These are phyloP conservation scores for Trematomus bernacchii DNA, from an alignment of 2,797 vertebrate species.

Conservation along the genomic window DNA sequence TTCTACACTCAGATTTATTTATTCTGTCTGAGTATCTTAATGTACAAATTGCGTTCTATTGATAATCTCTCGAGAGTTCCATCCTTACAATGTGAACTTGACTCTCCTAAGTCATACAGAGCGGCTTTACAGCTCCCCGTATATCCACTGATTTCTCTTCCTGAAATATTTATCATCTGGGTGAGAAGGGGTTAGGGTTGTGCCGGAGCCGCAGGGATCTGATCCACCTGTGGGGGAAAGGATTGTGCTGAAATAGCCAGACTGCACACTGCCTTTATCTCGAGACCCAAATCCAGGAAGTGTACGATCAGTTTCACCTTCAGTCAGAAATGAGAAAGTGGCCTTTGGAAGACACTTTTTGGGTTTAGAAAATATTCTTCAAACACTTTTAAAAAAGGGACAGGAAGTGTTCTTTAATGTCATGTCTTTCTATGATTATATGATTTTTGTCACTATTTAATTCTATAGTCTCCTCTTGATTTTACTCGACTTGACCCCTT, in stretches of 20 bases:
- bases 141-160: constrained; percentile 70
- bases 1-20: neutral
- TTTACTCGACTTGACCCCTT: neutral
- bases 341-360: constrained; percentile 31
- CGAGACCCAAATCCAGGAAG: constrained; percentile 59
- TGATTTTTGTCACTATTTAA: constrained; percentile 16
- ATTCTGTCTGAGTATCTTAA: neutral
- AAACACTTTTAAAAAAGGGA: constrained; percentile 24
- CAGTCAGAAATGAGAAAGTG: constrained; percentile 50
- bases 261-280: constrained; percentile 67
- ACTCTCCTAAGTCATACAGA: constrained; percentile 63
- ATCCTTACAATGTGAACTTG: constrained; percentile 59
- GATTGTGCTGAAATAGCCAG: constrained; percentile 72
- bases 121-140: constrained; percentile 64
- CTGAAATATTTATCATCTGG: constrained; percentile 82
- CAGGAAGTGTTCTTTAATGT: constrained; percentile 18
- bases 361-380: constrained; percentile 42
- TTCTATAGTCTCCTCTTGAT: constrained; percentile 13
- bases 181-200: constrained; percentile 69
- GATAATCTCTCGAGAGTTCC: constrained; percentile 55
- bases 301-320: constrained; percentile 53
- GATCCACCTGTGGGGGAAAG: constrained; percentile 74
- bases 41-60: constrained; percentile 19
- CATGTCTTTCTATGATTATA: constrained; percentile 16
- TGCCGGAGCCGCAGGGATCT: constrained; percentile 74